These are phyloP conservation scores for Lateolabrax maculatus DNA, from an alignment of 2,797 vertebrate genomes.

Conservation along the genomic window DNA sequence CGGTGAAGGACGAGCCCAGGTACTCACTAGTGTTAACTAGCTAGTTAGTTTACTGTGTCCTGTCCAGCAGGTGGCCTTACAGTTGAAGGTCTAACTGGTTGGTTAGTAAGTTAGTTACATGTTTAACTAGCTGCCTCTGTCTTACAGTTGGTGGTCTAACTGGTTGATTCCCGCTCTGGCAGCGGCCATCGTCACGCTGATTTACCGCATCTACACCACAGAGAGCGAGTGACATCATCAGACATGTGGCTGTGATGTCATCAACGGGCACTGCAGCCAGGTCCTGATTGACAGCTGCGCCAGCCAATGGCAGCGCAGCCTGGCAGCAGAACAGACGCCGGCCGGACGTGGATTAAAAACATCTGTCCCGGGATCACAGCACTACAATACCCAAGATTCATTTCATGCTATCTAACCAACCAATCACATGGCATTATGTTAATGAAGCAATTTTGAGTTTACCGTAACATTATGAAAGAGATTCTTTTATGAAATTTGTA, in stretches of 20 bases:
- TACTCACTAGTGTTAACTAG: too few species aligned
- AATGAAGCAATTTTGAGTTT: slow-evolving; percentile 43
- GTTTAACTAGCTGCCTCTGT: not conserved
- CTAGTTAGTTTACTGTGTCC: too few species aligned
- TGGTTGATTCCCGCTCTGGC: slow-evolving; percentile 90
- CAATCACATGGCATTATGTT: slow-evolving; percentile 38
- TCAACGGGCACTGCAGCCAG: not conserved
- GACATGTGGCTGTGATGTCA: slow-evolving; percentile 30
- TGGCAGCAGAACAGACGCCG: not conserved
- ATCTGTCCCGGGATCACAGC: not conserved
- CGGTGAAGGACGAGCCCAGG: slow-evolving; percentile 60
- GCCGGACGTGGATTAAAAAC: not conserved
- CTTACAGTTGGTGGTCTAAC: slow-evolving; percentile 89
- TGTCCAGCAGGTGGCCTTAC: too few species aligned
- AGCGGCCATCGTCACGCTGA: slow-evolving; percentile 86
- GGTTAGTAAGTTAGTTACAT: not conserved
- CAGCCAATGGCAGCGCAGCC: slow-evolving; percentile 4
- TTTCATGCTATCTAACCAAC: slow-evolving; percentile 38
- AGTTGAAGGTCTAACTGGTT: not conserved
- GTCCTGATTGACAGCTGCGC: slow-evolving; percentile 15
- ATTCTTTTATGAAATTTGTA: not conserved
- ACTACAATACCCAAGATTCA: slow-evolving; percentile 37
- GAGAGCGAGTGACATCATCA: slow-evolving; percentile 82
- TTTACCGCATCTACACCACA: slow-evolving; percentile 88
- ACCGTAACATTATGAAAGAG: not conserved